These are phyloP conservation scores for Australoheros scitulus DNA, from an alignment of 2,113 vertebrate genomes.

Conservation along the genomic window DNA sequence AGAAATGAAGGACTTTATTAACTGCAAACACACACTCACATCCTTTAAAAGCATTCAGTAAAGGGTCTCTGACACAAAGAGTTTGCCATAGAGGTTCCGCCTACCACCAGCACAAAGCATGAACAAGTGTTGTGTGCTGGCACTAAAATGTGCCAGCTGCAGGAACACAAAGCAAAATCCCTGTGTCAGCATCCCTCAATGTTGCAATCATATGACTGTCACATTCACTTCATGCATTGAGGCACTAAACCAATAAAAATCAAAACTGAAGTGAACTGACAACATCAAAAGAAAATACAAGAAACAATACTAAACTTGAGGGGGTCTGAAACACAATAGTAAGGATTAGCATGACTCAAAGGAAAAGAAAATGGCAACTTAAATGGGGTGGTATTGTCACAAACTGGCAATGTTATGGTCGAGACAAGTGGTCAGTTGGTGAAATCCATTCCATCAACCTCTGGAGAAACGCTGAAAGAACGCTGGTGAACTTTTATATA, in stretches of 20 bases:
- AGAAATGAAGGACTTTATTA: constrained; percentile 42
- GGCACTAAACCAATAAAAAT: constrained; percentile 79
- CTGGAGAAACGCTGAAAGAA: constrained; percentile 77
- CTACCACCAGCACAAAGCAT: constrained; percentile 10
- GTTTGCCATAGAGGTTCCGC: constrained; percentile 56
- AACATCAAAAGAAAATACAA: constrained; percentile 73
- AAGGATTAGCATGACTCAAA: constrained; percentile 81
- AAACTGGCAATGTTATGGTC: constrained; percentile 84
- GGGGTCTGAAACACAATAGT: constrained; percentile 58
- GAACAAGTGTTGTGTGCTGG: constrained; percentile 12
- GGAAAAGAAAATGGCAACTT: constrained; percentile 82
- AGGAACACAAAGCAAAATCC: constrained; percentile 67
- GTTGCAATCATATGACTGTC: constrained; percentile 57
- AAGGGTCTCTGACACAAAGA: constrained; percentile 93
- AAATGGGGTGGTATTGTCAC: constrained; percentile 85
- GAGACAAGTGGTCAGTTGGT: constrained; percentile 89
- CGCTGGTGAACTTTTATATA: constrained; percentile 70
- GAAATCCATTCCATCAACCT: constrained; percentile 89
- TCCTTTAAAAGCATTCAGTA: constrained; percentile 67
- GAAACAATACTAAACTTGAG: constrained; percentile 67
- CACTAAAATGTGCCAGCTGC: constrained; percentile 38
- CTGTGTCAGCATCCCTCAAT: constrained; percentile 73
- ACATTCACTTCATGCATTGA: constrained; percentile 79
- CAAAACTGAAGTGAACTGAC: constrained; percentile 71
- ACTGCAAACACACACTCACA: constrained; percentile 63